Evolutionary conservation across 2,888 invertebrate species (phyloP), one percentile per base, ranked within the genome.

Genomic region (Epsilonema sp.): DNA sequence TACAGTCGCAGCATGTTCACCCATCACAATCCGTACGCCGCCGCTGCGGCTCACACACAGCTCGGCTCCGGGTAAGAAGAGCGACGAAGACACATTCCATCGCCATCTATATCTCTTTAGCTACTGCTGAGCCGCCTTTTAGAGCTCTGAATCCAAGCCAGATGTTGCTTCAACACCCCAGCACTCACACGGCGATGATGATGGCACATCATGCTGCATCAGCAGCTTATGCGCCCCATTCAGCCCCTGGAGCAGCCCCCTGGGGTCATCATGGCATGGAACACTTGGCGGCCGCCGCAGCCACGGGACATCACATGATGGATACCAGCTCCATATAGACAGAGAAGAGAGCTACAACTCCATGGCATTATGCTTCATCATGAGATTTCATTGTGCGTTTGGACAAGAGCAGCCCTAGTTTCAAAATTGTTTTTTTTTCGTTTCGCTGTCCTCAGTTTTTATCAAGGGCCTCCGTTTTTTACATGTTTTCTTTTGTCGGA

Each of bases 181-280:
- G 68, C 38, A 68, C 69, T 52, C 67, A 68, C 0, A 69, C 69
- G 55, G 66, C 67, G 53, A 68, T 68, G 67, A 70, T 70, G 69
- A 69, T 69, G 68, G 58, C 55, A 21, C 67, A 66, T 25, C 62
- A 62, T 51, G 57, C 58, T 47, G 60, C 62, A 22, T n/a, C n/a
- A n/a, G 64, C 64, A 42, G 65, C 65, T 65, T 66, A 64, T 43
- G 67, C 65, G 51, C 58, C 58, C 25, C 66, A 65, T 42, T 63
- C 8, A 31, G 67, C 66, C 43, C 64, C 8, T 13, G 31, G 11
- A 8, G 11, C 31, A 8, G 31, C 68, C 59, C 59, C 65, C 8
- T 54, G 53, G 26, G 62, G 67, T 36, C 68, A 67, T 54, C n/a
- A n/a, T n/a, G 65, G 65, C 46, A 67, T 68, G 19, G 31, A 31